Evolutionary conservation across 2,113 vertebrate genomes (phyloP).

Genomic region (Lipophrys pholis): DNA sequence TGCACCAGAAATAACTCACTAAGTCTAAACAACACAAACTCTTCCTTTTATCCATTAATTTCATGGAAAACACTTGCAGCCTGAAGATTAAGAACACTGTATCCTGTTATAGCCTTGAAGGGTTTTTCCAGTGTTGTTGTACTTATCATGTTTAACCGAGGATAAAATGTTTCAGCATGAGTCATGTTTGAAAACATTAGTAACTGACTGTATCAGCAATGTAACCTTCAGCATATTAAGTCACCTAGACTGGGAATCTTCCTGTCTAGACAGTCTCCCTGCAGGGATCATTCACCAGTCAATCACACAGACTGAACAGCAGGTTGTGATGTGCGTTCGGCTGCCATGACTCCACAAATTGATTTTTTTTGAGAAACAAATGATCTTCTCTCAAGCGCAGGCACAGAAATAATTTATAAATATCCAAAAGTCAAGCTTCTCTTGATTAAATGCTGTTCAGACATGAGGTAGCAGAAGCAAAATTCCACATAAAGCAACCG

Average conservation of each 20-base stretch:
- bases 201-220: slow-evolving; percentile 28
- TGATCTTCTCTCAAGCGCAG: not conserved
- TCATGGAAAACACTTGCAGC: not conserved
- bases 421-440: slow-evolving; percentile 1
- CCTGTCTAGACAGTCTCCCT: slow-evolving; percentile 75
- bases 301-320: slow-evolving; percentile 23
- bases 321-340: slow-evolving; percentile 23
- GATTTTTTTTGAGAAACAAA: slow-evolving; percentile 10
- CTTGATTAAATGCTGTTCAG: slow-evolving; percentile 2
- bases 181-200: slow-evolving; percentile 32
- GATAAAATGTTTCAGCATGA: slow-evolving; percentile 37
- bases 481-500: not conserved
- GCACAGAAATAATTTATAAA: not conserved
- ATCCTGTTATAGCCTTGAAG: slow-evolving; percentile 4
- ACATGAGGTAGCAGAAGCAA: not conserved
- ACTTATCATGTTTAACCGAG: slow-evolving; percentile 20
- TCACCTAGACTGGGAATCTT: slow-evolving; percentile 51
- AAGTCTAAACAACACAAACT: not conserved
- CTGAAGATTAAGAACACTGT: not conserved
- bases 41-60: not conserved
- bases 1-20: not conserved
- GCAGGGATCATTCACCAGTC: slow-evolving; percentile 54
- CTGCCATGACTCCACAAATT: slow-evolving; percentile 40
- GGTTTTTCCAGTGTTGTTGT: slow-evolving; percentile 16
- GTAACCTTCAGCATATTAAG: slow-evolving; percentile 37